Evolutionary conservation across 2,797 vertebrate species (phyloP), one percentile per base, ranked within the genome.

Genomic region (Phyllotis vaccarum): DNA sequence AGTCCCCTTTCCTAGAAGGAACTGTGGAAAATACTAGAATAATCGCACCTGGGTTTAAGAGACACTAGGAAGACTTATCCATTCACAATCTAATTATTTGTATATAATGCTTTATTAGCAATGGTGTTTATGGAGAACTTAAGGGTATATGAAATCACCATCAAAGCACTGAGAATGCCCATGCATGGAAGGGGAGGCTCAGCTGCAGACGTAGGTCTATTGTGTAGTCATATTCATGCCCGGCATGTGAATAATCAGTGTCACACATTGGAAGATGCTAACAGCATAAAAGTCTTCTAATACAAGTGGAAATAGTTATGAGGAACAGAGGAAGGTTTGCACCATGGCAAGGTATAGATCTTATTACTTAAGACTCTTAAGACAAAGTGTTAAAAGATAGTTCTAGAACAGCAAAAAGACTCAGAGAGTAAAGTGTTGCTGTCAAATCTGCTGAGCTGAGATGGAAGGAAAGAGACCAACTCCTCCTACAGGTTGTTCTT

Each of bases 1-100:
- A 87, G 21, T 79, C 6, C 66, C 11, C 95, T 93, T 96, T 92
- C 46, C 10, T 11, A 88, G 49, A 49, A 82, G 66, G 17, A 66
- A 17, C 75, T 90, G 31, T 9, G 56, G 62, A 94, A 78, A 31
- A 66, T 40, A 40, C 70, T 87, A n/a, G 19, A 95, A 72, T 2
- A 91, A 21, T 66, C 68, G 76, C 60, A 24, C 66, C 68, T 83
- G 21, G 60, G 54, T 75, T 56, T 90, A 83, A 86, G 31, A 56
- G 68, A 14, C 70, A 2, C 66, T 78, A 75, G 81, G 60, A 94
- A 76, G 76, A 95, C 43, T 95, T 86, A 70, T 19, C 14, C 56
- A 80, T 40, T 24, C 60, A 66, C 17, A 40, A 66, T 70, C 80
- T 82, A 16, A 83, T 14, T 17, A 60, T 68, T 86, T 90, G n/a